phyloP scores from a whole-genome alignment of 2,113 vertebrate species.

The Parus major region DNA sequence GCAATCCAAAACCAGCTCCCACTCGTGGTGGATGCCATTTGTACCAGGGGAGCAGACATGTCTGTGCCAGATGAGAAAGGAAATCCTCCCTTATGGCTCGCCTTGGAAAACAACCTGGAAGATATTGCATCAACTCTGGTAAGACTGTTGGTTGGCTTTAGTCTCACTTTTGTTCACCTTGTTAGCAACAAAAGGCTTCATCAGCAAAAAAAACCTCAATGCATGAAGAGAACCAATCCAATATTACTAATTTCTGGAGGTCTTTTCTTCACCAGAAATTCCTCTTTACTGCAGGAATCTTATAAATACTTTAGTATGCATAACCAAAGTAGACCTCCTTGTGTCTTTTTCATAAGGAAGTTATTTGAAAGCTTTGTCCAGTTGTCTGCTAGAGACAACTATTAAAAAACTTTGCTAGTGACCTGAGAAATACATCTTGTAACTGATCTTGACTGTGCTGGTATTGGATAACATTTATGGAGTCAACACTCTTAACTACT shows the following conservation, averaged over 20 bases:
- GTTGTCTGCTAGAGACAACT: not conserved
- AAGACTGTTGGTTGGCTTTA: constrained; percentile 29
- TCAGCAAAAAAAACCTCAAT: not conserved
- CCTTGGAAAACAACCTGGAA: constrained; percentile 87
- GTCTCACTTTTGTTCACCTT: not conserved
- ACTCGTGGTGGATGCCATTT: constrained; percentile 95
- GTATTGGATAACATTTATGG: not conserved
- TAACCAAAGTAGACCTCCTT: not conserved
- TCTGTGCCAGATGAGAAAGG: constrained; percentile 93
- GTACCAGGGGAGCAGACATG: constrained; percentile 96
- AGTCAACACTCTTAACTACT: not conserved
- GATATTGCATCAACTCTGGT: constrained; percentile 98
- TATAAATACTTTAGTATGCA: not conserved
- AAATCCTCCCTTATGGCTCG: constrained; percentile 93
- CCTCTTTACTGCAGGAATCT: not conserved
- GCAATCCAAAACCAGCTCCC: constrained; percentile 96
- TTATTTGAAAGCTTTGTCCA: not conserved
- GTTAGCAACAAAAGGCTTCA: not conserved
- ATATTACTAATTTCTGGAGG: not conserved
- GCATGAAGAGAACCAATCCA: not conserved
- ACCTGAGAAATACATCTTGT: not conserved
- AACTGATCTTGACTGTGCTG: not conserved
- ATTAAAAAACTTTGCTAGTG: not conserved
- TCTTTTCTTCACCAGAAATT: not conserved
- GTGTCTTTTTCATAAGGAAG: not conserved